Conservation (phyloP, 2,888 invertebrate species). For the Melipona beecheii region DNA sequence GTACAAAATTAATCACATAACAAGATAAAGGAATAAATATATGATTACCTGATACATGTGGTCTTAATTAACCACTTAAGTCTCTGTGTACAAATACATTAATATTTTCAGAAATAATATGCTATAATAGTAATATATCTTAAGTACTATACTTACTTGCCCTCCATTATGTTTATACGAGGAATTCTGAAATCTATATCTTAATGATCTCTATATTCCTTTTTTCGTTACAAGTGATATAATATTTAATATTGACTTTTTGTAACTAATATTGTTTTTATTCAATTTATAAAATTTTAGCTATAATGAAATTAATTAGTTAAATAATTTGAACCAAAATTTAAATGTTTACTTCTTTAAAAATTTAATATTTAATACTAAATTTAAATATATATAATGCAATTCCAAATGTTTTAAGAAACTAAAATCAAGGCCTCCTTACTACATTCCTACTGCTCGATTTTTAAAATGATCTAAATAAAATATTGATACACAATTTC, state of each 20-base stretch:
- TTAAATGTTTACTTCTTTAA: background rate
- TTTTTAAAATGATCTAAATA: constrained; percentile 69
- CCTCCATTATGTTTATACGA: constrained; percentile 30
- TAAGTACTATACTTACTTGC: constrained; percentile 56
- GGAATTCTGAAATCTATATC: constrained; percentile 33
- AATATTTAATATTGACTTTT: constrained; percentile 12
- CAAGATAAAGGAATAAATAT: constrained; percentile 43
- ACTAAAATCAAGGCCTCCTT: constrained; percentile 74
- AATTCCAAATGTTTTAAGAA: constrained; percentile 58
- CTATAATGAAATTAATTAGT: constrained; percentile 37
- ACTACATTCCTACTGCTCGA: constrained; percentile 67
- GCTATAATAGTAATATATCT: constrained; percentile 24
- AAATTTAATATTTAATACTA: background rate
- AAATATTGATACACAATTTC: constrained; percentile 74
- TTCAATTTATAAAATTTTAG: constrained; percentile 30
- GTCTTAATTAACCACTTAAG: constrained; percentile 57
- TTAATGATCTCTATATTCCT: constrained; percentile 9
- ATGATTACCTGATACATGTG: constrained; percentile 60
- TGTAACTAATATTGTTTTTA: constrained; percentile 17
- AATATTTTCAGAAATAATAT: constrained; percentile 39
- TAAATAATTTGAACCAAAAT: constrained; percentile 19
- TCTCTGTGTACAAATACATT: constrained; percentile 23
- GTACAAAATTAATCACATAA: constrained; percentile 51
- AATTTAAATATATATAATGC: constrained; percentile 39
- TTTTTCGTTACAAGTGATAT: constrained; percentile 25